These are phyloP conservation scores for Coenonympha glycerion DNA, from an alignment of 2,888 invertebrate genomes.

Conservation along the genomic window DNA sequence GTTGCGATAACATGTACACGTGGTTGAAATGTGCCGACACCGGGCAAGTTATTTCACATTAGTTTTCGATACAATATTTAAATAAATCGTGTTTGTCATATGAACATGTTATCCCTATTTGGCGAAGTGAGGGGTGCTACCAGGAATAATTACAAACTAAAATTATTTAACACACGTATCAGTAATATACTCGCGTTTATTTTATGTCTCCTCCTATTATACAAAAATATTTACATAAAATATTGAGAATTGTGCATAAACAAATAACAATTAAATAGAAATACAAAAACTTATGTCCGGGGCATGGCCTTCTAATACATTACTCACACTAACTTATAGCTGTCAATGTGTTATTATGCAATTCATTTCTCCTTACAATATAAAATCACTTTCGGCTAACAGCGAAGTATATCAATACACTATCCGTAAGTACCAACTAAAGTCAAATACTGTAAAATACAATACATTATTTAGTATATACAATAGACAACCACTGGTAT, in stretches of 20 bases:
- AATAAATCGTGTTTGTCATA: too few species aligned
- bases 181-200: constrained; percentile 78
- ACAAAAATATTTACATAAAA: constrained; percentile 78
- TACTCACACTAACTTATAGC: constrained; percentile 67
- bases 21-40: constrained; percentile 13
- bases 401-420: constrained; percentile 70
- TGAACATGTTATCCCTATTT: constrained; percentile 75
- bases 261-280: constrained; percentile 77
- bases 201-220: constrained; percentile 75
- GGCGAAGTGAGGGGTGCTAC: constrained; percentile 77
- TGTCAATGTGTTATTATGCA: constrained; percentile 75
- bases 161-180: constrained; percentile 72
- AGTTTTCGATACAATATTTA: background rate
- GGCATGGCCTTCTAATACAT: constrained; percentile 70
- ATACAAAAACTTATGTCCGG: constrained; percentile 72
- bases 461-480: constrained; percentile 68
- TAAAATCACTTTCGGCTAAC: constrained; percentile 74
- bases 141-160: constrained; percentile 77
- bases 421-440: constrained; percentile 73
- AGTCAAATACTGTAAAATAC: constrained; percentile 74
- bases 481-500: constrained; percentile 74
- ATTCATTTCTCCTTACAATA: constrained; percentile 67
- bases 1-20: constrained; percentile 68
- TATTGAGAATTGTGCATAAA: constrained; percentile 78
- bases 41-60: background rate